A percentile compares a stretch with the other conserved stretches of the same genome.
Conservation (phyloP, 2,888 invertebrate genomes). For the Neocrepidodera transversa region DNA sequence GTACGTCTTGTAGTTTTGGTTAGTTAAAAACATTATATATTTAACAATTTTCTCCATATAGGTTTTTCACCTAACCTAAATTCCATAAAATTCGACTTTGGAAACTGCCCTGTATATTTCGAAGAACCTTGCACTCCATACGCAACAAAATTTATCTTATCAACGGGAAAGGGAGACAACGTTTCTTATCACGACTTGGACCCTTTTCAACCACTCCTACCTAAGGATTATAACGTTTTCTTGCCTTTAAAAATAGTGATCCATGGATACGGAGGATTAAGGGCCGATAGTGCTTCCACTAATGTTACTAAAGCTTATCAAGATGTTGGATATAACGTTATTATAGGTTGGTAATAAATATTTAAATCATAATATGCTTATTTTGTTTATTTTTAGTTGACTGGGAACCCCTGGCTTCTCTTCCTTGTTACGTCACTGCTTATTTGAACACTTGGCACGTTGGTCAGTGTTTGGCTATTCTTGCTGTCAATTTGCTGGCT, state of each 20-base stretch:
- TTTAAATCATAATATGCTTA: no score
- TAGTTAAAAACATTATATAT: no score
- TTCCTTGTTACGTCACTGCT: slow-evolving; percentile 67
- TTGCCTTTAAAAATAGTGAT: slow-evolving; percentile 55
- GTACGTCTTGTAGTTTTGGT: no score
- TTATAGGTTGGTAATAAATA: slow-evolving; percentile 49
- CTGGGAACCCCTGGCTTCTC: slow-evolving; percentile 62
- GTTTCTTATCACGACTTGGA: slow-evolving; percentile 45
- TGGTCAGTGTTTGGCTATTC: slow-evolving; percentile 64
- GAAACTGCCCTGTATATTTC: slow-evolving; percentile 53
- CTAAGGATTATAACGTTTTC: slow-evolving; percentile 43
- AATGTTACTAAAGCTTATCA: slow-evolving; percentile 54
- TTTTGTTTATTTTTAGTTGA: slow-evolving; percentile 62
- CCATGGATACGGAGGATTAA: slow-evolving; percentile 60
- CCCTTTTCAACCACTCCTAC: slow-evolving; percentile 51
- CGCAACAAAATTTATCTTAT: slow-evolving; percentile 55
- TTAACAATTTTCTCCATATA: neutral
- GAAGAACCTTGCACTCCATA: slow-evolving; percentile 56
- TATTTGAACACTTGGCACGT: slow-evolving; percentile 67
- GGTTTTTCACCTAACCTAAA: slow-evolving; percentile 16
- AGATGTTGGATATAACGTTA: slow-evolving; percentile 52
- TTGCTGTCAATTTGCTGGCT: slow-evolving; percentile 58
- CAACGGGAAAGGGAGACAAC: slow-evolving; percentile 41
- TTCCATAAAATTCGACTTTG: slow-evolving; percentile 34
- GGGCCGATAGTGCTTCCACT: slow-evolving; percentile 55